A percentile compares a stretch with the other conserved stretches of the same genome.
phyloP scores from a whole-genome alignment of 2,888 invertebrate genomes.

The Siphlonurus alternatus region DNA sequence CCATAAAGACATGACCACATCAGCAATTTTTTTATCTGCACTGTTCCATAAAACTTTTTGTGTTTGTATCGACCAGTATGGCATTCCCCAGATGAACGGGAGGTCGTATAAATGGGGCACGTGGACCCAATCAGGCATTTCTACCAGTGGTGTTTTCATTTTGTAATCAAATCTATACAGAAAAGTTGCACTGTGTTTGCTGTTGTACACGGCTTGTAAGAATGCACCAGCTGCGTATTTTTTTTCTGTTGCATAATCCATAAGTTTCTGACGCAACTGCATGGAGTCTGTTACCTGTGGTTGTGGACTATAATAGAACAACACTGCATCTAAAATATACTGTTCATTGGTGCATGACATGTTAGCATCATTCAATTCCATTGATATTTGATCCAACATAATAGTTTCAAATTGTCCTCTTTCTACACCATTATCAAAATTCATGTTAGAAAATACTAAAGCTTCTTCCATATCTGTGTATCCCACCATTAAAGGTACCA shows the following conservation, averaged over 20 bases:
- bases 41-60: constrained; percentile 45
- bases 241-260: constrained; percentile 59
- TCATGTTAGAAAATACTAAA: constrained; percentile 34
- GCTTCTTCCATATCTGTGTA: constrained; percentile 72
- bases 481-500: constrained; percentile 35
- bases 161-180: constrained; percentile 53
- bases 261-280: constrained; percentile 42
- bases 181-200: constrained; percentile 32
- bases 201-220: constrained; percentile 45
- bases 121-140: constrained; percentile 57
- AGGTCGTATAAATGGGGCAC: constrained; percentile 71
- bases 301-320: constrained; percentile 57
- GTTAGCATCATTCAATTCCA: constrained; percentile 40
- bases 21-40: constrained; percentile 59
- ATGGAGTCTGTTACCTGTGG: constrained; percentile 43
- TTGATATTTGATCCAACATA: constrained; percentile 41
- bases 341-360: constrained; percentile 29
- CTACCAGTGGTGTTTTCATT: constrained; percentile 33
- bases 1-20: constrained; percentile 66
- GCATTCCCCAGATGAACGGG: constrained; percentile 66
- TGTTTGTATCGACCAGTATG: constrained; percentile 40
- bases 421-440: constrained; percentile 41
- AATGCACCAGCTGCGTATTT: constrained; percentile 55
- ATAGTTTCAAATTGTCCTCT: constrained; percentile 40
- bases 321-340: constrained; percentile 43